These are phyloP conservation scores for Sparus aurata DNA, from an alignment of 2,797 vertebrate genomes.

Conservation along the genomic window DNA sequence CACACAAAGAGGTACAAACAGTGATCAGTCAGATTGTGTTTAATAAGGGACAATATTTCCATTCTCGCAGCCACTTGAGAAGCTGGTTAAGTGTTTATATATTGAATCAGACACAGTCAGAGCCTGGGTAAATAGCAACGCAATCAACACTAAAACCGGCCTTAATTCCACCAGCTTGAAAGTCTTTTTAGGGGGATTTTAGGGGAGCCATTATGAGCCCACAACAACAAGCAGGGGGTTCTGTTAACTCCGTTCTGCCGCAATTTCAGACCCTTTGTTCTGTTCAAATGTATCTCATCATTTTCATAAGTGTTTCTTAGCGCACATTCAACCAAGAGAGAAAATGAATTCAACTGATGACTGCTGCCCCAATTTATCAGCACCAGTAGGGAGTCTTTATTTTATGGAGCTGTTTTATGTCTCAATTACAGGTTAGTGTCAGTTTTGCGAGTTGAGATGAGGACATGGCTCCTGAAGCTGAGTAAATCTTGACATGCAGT, in stretches of 20 bases:
- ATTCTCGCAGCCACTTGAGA: slow-evolving; percentile 24
- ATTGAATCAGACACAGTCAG: slow-evolving; percentile 46
- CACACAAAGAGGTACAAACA: not conserved
- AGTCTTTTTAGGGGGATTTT: slow-evolving; percentile 52
- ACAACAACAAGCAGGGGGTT: slow-evolving; percentile 34
- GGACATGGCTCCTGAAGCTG: slow-evolving; percentile 27
- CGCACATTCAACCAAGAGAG: not conserved
- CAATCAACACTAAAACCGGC: slow-evolving; percentile 36
- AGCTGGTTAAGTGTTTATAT: slow-evolving; percentile 44
- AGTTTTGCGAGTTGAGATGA: slow-evolving; percentile 51
- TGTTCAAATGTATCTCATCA: not conserved
- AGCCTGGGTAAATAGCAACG: slow-evolving; percentile 50
- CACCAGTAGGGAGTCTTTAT: slow-evolving; percentile 40
- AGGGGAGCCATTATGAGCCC: slow-evolving; percentile 30
- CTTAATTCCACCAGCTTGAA: slow-evolving; percentile 45
- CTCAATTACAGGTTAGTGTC: slow-evolving; percentile 47
- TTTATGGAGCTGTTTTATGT: slow-evolving; percentile 50
- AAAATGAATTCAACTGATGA: slow-evolving; percentile 26
- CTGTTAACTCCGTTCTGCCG: slow-evolving; percentile 26
- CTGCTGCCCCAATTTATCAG: slow-evolving; percentile 27
- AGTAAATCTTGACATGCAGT: slow-evolving; percentile 64
- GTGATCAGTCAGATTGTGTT: slow-evolving; percentile 34
- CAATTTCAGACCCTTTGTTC: slow-evolving; percentile 20
- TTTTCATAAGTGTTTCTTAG: slow-evolving; percentile 1
- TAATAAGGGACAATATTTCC: slow-evolving; percentile 39